Evolutionary conservation across 2,113 vertebrate genomes (phyloP).

Genomic region (Nannospalax galili): DNA sequence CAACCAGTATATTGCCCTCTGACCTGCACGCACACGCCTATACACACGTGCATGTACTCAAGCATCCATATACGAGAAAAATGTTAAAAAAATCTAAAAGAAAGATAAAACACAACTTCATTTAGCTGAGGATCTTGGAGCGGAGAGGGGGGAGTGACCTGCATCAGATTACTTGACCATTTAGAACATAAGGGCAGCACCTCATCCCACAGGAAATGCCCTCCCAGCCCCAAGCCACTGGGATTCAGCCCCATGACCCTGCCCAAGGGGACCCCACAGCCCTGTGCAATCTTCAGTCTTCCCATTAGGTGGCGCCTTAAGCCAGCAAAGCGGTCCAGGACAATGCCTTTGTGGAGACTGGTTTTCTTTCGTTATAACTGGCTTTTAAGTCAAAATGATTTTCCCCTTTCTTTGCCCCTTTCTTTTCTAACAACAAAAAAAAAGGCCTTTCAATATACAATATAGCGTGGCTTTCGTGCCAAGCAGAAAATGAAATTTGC

Average conservation of each 20-base stretch:
- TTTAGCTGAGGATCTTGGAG: neutral
- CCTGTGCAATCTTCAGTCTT: neutral
- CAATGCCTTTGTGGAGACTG: conserved; percentile 56
- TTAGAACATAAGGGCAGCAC: neutral
- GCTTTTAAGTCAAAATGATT: conserved; percentile 60
- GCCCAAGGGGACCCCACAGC: fast-evolving
- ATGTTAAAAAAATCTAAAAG: no score
- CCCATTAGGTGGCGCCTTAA: conserved; percentile 54
- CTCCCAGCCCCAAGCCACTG: neutral
- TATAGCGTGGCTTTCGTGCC: conserved; percentile 47
- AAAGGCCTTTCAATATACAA: conserved; percentile 59
- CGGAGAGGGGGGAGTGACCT: neutral
- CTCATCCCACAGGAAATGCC: neutral
- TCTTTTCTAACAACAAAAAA: conserved; percentile 5
- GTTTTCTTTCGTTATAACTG: conserved; percentile 47
- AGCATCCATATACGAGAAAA: no score
- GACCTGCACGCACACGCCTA: neutral
- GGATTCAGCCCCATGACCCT: neutral
- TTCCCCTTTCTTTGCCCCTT: conserved; percentile 7
- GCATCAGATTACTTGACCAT: neutral
- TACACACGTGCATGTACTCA: neutral
- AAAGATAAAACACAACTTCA: neutral
- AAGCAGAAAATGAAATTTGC: conserved; percentile 71
- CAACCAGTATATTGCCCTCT: neutral
- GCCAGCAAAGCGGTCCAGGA: conserved; percentile 49